Evolutionary conservation across 2,888 invertebrate genomes (phyloP).

Genomic region (Rhopalosiphum nymphaeae): DNA sequence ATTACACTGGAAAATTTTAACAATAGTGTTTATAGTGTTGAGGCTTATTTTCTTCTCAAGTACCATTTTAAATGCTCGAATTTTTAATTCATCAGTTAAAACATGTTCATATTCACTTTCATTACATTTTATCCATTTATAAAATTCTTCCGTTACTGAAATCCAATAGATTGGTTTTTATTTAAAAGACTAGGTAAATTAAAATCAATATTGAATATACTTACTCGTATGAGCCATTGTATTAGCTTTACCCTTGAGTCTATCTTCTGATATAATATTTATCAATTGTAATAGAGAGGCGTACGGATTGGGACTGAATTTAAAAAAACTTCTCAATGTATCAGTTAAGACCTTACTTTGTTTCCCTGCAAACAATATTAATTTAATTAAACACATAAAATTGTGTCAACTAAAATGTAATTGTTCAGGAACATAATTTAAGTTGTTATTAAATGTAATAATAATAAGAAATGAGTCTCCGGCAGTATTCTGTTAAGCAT

Average conservation of each 20-base stretch:
- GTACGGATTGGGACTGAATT: slow-evolving; percentile 75
- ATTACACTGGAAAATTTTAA: slow-evolving; percentile 55
- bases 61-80: slow-evolving; percentile 81
- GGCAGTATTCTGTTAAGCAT: background rate
- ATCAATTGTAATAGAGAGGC: slow-evolving; percentile 68
- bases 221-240: slow-evolving; percentile 48
- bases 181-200: background rate
- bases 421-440: background rate
- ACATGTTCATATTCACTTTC: slow-evolving; percentile 71
- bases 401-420: background rate
- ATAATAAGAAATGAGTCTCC: background rate
- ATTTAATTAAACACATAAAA: background rate
- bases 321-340: slow-evolving; percentile 73
- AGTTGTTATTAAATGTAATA: background rate
- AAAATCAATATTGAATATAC: background rate
- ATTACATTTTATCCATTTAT: slow-evolving; percentile 70
- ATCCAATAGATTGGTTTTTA: background rate
- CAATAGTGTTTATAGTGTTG: slow-evolving; percentile 35
- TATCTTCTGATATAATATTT: slow-evolving; percentile 45
- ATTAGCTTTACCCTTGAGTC: slow-evolving; percentile 53
- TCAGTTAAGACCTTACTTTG: slow-evolving; percentile 73
- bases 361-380: slow-evolving; percentile 71
- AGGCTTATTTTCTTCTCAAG: slow-evolving; percentile 40
- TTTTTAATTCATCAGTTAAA: slow-evolving; percentile 75
- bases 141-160: slow-evolving; percentile 70